Base-by-base conservation (phyloP, 1,140 invertebrate species). In the Pachyrhynchus sulphureomaculatus region DNA sequence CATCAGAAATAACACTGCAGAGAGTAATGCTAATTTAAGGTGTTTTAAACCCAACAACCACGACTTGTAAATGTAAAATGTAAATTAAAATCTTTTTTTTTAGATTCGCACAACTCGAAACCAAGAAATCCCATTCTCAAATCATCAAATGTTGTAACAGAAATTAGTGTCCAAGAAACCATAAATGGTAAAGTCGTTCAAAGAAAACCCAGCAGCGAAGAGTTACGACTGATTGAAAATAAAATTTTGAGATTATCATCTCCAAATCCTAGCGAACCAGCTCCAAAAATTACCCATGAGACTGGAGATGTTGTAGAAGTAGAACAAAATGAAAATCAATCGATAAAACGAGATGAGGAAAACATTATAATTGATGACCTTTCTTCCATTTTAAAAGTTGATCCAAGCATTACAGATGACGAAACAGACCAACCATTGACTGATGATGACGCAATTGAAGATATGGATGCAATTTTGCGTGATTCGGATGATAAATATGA, bases 111-210 rank as follows among this genome's bases (percentile, higher is more conserved):
- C 6, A 39, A n/a, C 6, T 4, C 13, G n/a, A 39, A 17, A 1
- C 12, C 6, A 18, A 4, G 12, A 37, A n/a, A 3, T 0, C 1
- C 10, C 13, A 5, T 6, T 1, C 2, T 17, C 12, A n/a, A 44
- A n/a, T 44, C 41, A 44, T 2, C 34, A 17, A 49, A 44, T 8
- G 39, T 61, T 12, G 58, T 61, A 1, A 62, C 60, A 0, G 60
- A 62, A 34, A 56, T 62, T 1, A 62, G 36, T 44, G 60, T 62
- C 2, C 18, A 41, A 32, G 60, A 62, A 56, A 56, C 51, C 5
- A 34, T 44, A 15, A 39, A 62, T 20, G 60, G 60, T 20, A 26
- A 56, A 15, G 49, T 24, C 0, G 34, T 62, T 13, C 29, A 56
- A 23, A 32, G 60, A 12, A 62, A 56, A 42, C 60, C 60, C 20